Evolutionary conservation across 2,113 vertebrate species (phyloP).

Genomic region (Ochotona curzoniae): DNA sequence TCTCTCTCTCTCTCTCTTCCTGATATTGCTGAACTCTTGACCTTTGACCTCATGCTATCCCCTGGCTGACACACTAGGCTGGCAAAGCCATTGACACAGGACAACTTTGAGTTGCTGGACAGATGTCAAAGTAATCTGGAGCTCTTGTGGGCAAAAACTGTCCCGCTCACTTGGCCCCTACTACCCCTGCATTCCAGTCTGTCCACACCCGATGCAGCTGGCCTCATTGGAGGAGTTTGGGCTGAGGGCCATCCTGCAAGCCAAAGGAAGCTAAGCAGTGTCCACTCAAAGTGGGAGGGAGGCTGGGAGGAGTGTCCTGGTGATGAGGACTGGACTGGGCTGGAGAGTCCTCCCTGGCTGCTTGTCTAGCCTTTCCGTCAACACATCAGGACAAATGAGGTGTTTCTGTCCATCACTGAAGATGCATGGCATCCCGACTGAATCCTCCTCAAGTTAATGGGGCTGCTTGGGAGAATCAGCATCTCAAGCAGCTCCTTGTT

Average conservation of each 20-base stretch:
- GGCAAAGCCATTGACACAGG: conserved; percentile 18
- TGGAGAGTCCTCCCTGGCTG: conserved; percentile 12
- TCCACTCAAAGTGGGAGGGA: neutral
- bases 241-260: neutral
- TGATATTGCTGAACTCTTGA: conserved; percentile 56
- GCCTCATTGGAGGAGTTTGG: neutral
- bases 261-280: conserved; percentile 9
- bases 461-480: conserved; percentile 31
- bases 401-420: conserved; percentile 74
- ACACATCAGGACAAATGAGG: conserved; percentile 70
- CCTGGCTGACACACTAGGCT: conserved; percentile 40
- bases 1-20: neutral
- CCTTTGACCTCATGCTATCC: conserved; percentile 49
- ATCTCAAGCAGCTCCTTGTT: conserved; percentile 23
- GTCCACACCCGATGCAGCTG: neutral
- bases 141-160: neutral
- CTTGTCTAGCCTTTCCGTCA: conserved; percentile 65
- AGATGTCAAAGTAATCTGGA: conserved; percentile 70
- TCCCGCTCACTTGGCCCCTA: neutral
- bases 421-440: conserved; percentile 41
- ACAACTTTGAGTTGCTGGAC: neutral
- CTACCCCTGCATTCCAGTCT: neutral
- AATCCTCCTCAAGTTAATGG: neutral
- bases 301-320: neutral
- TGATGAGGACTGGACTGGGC: neutral